Conservation (phyloP, 2,113 vertebrate genomes). For the Scophthalmus maximus region DNA sequence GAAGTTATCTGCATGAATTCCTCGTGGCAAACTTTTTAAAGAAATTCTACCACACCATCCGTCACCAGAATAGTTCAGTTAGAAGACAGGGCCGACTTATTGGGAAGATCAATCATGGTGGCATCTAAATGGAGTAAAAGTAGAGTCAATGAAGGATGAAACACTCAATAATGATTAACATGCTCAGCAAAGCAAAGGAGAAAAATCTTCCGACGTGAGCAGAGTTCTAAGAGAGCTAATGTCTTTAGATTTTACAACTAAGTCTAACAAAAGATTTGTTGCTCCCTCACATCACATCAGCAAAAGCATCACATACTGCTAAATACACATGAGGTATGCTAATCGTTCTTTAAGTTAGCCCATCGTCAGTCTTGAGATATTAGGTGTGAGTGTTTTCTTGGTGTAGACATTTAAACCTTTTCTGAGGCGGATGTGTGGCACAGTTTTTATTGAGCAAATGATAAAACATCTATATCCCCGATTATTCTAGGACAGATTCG, state of each 20-base stretch:
- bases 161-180: conserved; percentile 30
- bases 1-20: not conserved
- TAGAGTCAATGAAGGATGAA: conserved; percentile 30
- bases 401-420: too few species aligned
- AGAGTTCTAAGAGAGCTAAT: not conserved
- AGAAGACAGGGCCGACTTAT: conserved; percentile 34
- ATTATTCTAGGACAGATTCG: too few species aligned
- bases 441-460: not conserved
- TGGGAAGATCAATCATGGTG: conserved; percentile 35
- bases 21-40: not conserved
- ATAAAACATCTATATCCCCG: too few species aligned
- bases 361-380: too few species aligned
- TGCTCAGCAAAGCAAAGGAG: conserved; percentile 31
- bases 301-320: too few species aligned
- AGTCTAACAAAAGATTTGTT: conserved; percentile 2
- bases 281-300: not conserved
- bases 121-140: conserved; percentile 12
- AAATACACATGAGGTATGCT: not conserved
- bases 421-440: too few species aligned
- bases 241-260: not conserved
- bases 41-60: not conserved
- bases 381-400: not conserved
- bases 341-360: not conserved
- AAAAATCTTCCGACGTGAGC: not conserved
- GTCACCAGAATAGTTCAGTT: not conserved